Evolutionary conservation across 2,888 invertebrate species (phyloP).

Genomic region (Papilio elwesi): DNA sequence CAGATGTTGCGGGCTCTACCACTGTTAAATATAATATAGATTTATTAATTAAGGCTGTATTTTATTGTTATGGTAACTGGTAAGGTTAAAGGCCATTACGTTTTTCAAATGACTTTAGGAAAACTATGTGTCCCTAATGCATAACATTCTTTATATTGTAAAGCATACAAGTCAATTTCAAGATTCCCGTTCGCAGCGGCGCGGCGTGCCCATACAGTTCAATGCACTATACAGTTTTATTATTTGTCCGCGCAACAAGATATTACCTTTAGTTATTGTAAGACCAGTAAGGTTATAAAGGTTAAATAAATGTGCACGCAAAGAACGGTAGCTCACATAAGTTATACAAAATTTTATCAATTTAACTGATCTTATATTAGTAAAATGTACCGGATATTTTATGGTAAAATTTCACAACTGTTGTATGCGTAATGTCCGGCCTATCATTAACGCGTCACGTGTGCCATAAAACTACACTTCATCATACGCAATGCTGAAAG

Average conservation of each 20-base stretch:
- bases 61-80: background rate
- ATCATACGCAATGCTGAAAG: too few relatives aligned
- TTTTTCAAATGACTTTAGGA: too few relatives aligned
- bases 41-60: background rate
- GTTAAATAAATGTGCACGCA: background rate
- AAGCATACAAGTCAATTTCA: background rate
- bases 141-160: background rate
- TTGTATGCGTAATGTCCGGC: too few relatives aligned
- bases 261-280: background rate
- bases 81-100: too few relatives aligned
- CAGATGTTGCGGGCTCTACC: too few relatives aligned
- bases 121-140: background rate
- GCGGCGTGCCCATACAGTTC: slow-evolving; percentile 3
- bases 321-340: background rate
- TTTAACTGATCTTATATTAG: too few relatives aligned
- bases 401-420: too few relatives aligned
- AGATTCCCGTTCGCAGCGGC: background rate
- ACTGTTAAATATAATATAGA: too few relatives aligned
- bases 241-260: background rate
- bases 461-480: too few relatives aligned
- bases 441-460: too few relatives aligned
- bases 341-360: too few relatives aligned
- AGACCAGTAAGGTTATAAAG: background rate
- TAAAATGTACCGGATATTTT: too few relatives aligned
- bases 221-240: slow-evolving; percentile 23